phyloP scores from a whole-genome alignment of 1,140 invertebrate genomes.

The Aphelenchoides avenae region DNA sequence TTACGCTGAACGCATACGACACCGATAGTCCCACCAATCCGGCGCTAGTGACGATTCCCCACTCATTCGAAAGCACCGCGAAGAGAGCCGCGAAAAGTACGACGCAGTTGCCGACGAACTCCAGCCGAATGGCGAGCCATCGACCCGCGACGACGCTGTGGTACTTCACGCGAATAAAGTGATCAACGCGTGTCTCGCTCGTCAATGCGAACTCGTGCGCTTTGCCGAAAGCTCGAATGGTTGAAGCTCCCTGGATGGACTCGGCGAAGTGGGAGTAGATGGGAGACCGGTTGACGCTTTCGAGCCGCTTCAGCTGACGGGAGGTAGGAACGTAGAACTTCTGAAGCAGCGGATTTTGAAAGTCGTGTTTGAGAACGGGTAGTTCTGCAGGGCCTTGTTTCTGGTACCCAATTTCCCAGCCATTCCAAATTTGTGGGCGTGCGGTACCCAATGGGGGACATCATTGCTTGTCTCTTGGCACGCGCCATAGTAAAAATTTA shows the following conservation, averaged over 20 bases:
- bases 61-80: constrained; percentile 49
- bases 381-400: no score
- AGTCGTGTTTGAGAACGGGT: no score
- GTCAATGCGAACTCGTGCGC: constrained; percentile 63
- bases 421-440: no score
- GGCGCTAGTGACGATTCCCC: constrained; percentile 50
- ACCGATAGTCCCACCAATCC: constrained; percentile 61
- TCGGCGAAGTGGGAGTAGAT: constrained; percentile 65
- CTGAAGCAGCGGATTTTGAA: constrained; percentile 21
- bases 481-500: no score
- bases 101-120: constrained; percentile 64
- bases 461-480: no score
- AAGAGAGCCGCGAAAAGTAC: constrained; percentile 65
- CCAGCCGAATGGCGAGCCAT: constrained; percentile 64
- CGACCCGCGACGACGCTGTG: constrained; percentile 40
- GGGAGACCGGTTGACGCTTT: constrained; percentile 63
- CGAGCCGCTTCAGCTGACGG: constrained; percentile 65
- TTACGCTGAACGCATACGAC: constrained; percentile 60
- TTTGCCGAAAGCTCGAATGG: constrained; percentile 65
- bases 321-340: constrained; percentile 63
- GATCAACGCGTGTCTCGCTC: constrained; percentile 62
- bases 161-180: constrained; percentile 46
- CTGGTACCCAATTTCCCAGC: no score
- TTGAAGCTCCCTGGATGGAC: constrained; percentile 61
- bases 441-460: no score